A percentile compares a stretch with the other conserved stretches of the same genome.
Conservation (phyloP, 2,113 vertebrate genomes). For the Uropsilus gracilis region DNA sequence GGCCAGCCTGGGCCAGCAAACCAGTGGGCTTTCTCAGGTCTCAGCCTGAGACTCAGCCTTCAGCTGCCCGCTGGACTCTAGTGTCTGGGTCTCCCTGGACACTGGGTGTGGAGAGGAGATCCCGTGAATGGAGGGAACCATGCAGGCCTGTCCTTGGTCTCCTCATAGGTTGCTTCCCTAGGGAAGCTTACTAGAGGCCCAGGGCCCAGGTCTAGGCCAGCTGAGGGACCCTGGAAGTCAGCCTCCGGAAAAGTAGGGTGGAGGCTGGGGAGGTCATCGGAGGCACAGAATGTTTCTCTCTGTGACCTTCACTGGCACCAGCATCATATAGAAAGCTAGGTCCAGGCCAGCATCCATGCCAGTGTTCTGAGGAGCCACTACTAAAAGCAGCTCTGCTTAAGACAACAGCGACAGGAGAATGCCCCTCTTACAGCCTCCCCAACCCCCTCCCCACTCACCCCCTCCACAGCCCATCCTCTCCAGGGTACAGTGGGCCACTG, state of each 20-base stretch:
- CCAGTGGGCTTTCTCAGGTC: neutral
- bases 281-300: neutral
- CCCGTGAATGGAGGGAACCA: neutral
- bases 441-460: no score
- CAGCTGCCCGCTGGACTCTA: neutral
- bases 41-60: neutral
- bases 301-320: neutral
- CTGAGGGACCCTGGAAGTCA: neutral
- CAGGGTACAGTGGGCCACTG: neutral
- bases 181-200: neutral
- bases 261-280: neutral
- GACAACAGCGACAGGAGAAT: neutral
- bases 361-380: neutral
- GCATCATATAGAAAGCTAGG: neutral
- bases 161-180: neutral
- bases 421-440: neutral
- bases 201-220: neutral
- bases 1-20: neutral
- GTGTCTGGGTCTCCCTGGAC: neutral
- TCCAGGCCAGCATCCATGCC: neutral
- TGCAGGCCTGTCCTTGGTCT: neutral
- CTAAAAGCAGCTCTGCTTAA: neutral
- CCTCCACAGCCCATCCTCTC: rapidly evolving
- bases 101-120: neutral
- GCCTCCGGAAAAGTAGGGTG: neutral